Evolutionary conservation across 2,797 vertebrate genomes (phyloP).

Genomic region (Enteromius radiatus): DNA sequence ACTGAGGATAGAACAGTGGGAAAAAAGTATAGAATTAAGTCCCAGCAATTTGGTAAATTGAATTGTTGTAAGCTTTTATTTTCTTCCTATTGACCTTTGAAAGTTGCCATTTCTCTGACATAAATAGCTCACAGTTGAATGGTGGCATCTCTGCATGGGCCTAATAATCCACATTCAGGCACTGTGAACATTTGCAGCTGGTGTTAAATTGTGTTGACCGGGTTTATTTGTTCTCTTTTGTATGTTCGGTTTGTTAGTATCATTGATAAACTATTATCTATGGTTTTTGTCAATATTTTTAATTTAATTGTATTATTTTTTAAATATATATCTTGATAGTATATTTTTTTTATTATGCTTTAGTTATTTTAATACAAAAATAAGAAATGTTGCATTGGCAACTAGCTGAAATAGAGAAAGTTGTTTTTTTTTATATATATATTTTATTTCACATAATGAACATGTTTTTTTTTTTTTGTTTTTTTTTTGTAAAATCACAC

Average conservation of each 20-base stretch:
- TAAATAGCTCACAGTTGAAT: constrained; percentile 32
- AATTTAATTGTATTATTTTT: neutral
- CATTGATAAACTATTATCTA: neutral
- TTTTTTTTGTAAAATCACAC: no score
- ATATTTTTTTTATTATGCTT: neutral
- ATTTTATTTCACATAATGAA: neutral
- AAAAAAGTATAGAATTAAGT: neutral
- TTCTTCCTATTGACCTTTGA: constrained; percentile 38
- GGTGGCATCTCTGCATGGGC: constrained; percentile 21
- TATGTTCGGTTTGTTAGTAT: no score
- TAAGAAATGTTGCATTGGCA: neutral
- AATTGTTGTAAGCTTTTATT: constrained; percentile 2
- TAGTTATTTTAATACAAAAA: neutral
- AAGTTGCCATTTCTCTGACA: constrained; percentile 19
- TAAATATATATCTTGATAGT: neutral
- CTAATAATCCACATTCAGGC: constrained; percentile 36
- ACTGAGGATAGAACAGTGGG: neutral
- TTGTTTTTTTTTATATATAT: no score
- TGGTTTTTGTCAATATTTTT: neutral
- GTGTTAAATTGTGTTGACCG: constrained; percentile 12
- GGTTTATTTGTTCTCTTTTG: constrained; percentile 13
- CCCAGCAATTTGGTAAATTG: neutral
- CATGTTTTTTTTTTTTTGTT: no score
- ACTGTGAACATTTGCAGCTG: constrained; percentile 25
- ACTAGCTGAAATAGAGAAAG: neutral